Evolutionary conservation across 1,140 invertebrate genomes (phyloP).

Genomic region (Drosophila subobscura): DNA sequence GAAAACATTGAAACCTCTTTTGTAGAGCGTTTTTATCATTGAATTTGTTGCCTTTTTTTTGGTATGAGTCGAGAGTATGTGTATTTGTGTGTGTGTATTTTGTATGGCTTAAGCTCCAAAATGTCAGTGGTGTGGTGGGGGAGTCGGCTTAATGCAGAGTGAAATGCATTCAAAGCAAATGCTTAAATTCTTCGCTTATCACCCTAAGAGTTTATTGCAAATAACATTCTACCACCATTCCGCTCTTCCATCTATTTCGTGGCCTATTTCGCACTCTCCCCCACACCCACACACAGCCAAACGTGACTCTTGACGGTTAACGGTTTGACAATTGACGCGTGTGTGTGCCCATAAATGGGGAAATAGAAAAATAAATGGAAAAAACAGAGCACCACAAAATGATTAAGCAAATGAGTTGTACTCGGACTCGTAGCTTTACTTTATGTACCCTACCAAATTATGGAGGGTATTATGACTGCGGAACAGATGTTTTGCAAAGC

Average conservation of each 20-base stretch:
- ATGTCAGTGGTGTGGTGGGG: conserved; percentile 15
- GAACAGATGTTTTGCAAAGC: too few species aligned
- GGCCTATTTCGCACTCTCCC: conserved; percentile 10
- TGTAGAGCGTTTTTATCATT: conserved; percentile 75
- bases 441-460: conserved; percentile 2
- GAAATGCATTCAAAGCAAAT: conserved; percentile 37
- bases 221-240: neutral
- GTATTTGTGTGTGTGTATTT: conserved; percentile 8
- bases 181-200: conserved; percentile 25
- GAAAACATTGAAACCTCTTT: conserved; percentile 79
- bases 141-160: too few species aligned
- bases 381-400: conserved; percentile 45
- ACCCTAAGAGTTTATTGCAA: conserved; percentile 32
- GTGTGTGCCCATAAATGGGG: conserved; percentile 14
- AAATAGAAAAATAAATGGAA: conserved; percentile 10
- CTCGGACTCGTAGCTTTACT: conserved; percentile 10
- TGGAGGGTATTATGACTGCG: conserved; percentile 7
- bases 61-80: conserved; percentile 5
- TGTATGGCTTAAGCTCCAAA: conserved; percentile 25
- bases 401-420: conserved; percentile 43
- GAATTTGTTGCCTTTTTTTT: conserved; percentile 20
- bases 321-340: neutral
- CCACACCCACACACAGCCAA: conserved; percentile 25
- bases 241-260: conserved; percentile 1
- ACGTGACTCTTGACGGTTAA: conserved; percentile 55